Conservation (phyloP, 2,113 vertebrate species). For the Polypterus bichir region DNA sequence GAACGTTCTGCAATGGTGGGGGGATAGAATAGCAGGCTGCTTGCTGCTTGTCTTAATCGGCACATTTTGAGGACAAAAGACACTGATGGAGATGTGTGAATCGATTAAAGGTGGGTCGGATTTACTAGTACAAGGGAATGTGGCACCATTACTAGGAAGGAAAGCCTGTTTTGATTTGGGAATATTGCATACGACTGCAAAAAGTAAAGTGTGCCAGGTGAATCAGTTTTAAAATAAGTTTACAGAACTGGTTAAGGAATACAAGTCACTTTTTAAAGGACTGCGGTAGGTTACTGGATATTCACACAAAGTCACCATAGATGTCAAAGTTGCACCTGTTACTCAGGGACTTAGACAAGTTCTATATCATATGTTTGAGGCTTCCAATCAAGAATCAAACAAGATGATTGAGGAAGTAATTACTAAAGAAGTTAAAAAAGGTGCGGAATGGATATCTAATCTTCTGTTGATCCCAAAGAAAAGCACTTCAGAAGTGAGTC, state of each 20-base stretch:
- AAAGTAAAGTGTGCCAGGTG: constrained; percentile 1
- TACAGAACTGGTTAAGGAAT: background rate
- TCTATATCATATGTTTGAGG: constrained; percentile 12
- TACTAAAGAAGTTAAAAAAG: constrained; percentile 16
- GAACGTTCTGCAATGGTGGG: too few relatives aligned
- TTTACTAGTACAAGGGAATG: constrained; percentile 11
- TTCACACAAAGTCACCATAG: constrained; percentile 2
- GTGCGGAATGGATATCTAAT: too few relatives aligned
- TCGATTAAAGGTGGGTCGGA: too few relatives aligned
- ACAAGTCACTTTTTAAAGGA: constrained; percentile 10
- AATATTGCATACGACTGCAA: background rate
- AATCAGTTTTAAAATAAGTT: background rate
- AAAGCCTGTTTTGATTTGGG: background rate
- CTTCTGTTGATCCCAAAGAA: too few relatives aligned
- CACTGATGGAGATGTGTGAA: too few relatives aligned
- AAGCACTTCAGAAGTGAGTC: constrained; percentile 13
- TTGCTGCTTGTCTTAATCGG: too few relatives aligned
- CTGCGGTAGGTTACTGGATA: constrained; percentile 3
- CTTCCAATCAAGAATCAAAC: constrained; percentile 12
- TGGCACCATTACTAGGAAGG: constrained; percentile 9
- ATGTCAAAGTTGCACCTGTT: constrained; percentile 8
- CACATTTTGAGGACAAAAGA: too few relatives aligned
- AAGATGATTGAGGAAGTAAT: constrained; percentile 13
- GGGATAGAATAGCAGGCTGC: too few relatives aligned
- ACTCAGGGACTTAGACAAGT: constrained; percentile 9